Evolutionary conservation across 2,797 vertebrate genomes (phyloP), one percentile per base, ranked within the genome.

Genomic region (Labeo calbasu): DNA sequence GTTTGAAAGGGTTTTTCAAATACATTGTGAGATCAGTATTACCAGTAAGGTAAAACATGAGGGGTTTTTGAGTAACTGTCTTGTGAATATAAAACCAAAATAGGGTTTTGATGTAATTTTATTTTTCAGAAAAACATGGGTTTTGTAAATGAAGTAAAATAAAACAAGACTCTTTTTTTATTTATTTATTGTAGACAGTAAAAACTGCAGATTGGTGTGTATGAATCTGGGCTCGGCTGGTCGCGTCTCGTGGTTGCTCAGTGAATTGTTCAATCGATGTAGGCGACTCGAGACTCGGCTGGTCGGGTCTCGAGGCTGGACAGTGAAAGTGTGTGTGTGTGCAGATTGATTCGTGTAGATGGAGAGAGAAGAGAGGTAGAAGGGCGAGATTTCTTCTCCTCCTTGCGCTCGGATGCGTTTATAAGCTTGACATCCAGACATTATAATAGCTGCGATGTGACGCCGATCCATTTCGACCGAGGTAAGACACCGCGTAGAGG

Each of bases 281-380:
- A 32, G 3, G 23, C 2, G 43, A 7, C 15, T 88, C 87, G 25
- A 72, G 32, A 84, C 50, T 87, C 82, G 75, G 72, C 85, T 86
- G 63, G 55, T 87, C 79, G 25, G 55, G 89, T 81, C 88, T 90
- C 65, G 69, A 66, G 87, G 48, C 57, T 81, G 28, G 85, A 80
- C 80, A 70, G 89, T 84, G 86, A 89, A 88, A 91, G 89, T 90
- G 89, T 43, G 82, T 73, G 76, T 61, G 73, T 66, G 77, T 50
- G 82, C 28, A 4, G 63, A 68, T 77, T 59, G 66, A 53, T 48
- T 79, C 72, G 40, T 78, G 89, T 86, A 83, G 66, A 82, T 79
- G 81, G 65, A 70, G 81, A 86, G 82, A 88, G 53, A 82, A 80
- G 77, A 86, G 75, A 79, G 75, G 81, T 86, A 86, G 89, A 79